Evolutionary conservation across 2,797 vertebrate species (phyloP), one percentile per base, ranked within the genome.

Genomic region (Podarcis siculus): DNA sequence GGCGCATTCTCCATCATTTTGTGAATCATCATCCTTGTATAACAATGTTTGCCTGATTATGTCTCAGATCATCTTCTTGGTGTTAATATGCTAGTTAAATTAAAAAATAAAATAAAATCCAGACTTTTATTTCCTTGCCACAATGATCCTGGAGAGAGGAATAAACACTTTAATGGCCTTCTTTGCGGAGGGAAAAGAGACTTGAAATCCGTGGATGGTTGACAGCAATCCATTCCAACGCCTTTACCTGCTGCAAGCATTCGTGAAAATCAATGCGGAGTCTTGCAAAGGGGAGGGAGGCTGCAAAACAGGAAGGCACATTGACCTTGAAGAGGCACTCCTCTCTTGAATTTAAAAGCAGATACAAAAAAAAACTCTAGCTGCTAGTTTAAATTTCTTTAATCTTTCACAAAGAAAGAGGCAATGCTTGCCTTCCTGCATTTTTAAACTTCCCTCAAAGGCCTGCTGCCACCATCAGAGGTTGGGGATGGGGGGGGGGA

Each of bases 251-350:
- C 5, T 13, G 10, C 73, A 81, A 92, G 85, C 61, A 37, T 79
- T n/a, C 19, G 9, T 42, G 5, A 55, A 86, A 90, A 92, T 55
- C 88, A 7, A 49, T 23, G 79, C 77, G 90, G 27, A 0, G n/a
- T 81, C 19, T 21, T 7, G 23, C 67, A 19, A 90, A 84, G 90
- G 85, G 64, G 19, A 86, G 71, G 39, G 25, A 0, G 5, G 13
- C 49, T 82, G 45, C 4, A 12, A 49, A 45, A 45, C 1, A 10
- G n/a, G 72, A 19, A 90, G 85, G 58, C 49, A 10, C 86, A 32
- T n/a, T 90, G 95, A 95, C 95, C 95, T 95, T 95, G 94, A 89
- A 76, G 87, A 80, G 86, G 91, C 82, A 90, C 83, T 72, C 82
- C 45, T 55, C 87, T 86, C 85, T 45, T 88, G 93, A 90, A 93